Base-by-base conservation (phyloP, 2,113 vertebrate species). In the Oncorhynchus keta region DNA sequence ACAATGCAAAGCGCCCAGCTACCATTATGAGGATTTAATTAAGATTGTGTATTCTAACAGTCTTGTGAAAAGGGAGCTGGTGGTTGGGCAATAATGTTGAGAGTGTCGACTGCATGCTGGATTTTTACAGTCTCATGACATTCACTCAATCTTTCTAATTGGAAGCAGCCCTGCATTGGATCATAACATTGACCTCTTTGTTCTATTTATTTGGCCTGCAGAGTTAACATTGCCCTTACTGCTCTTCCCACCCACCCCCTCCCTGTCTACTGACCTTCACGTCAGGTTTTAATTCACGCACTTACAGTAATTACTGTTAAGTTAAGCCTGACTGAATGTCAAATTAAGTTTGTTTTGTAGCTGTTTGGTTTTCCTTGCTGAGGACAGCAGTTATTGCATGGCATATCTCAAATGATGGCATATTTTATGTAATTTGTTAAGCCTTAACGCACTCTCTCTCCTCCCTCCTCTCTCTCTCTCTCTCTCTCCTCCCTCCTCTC, bases 121-220 rank as follows among this genome's bases (percentile, higher is more conserved):
- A 87, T 87, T 90, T 89, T 88, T 90, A 91, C 85, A 88, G 89
- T 91, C 91, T 89, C 89, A 83, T 92, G 93, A 93, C 90, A 89
- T 88, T 87, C 88, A 85, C 90, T 80, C 79, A 74, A 70, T 85
- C 73, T 76, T 26, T 61, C 32, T 93, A 91, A 93, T 93, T 87
- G 65, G 82, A 92, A 94, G 89, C 93, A 91, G 91, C 79, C 87
- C 78, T 75, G 66, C 85, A 82, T 67, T 61, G 30, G 75, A 87
- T 85, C 76, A 83, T 82, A 86, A 90, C 89, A 89, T 90, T 89
- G 87, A 89, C 45, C 74, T 62, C 87, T 91, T 89, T 92, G 87
- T 92, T 88, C 75, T 80, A 75, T 80, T 89, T 81, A 81, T 86
- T 83, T 18, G 80, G 81, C 82, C 71, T 69, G 74, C 76, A 79